Percentiles rank a stretch among this genome's conserved stretches.
These are phyloP conservation scores for Calcarius ornatus DNA, from an alignment of 2,113 vertebrate species.

Conservation along the genomic window DNA sequence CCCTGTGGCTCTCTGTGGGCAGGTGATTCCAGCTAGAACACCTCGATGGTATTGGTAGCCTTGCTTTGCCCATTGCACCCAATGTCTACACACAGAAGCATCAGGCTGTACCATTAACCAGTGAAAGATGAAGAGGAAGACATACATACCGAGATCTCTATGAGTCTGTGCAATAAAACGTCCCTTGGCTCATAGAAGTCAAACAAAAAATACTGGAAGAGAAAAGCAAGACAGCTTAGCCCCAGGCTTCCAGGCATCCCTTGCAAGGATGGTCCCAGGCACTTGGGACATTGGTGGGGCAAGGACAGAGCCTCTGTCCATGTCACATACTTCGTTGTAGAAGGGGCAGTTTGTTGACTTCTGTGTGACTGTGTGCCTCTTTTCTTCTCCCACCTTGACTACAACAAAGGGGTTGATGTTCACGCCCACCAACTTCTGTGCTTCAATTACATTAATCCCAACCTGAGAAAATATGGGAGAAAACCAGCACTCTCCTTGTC, in stretches of 20 bases:
- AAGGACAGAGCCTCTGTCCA: background rate
- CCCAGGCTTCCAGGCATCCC: background rate
- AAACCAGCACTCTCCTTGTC: background rate
- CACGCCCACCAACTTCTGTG: slow-evolving; percentile 90
- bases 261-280: background rate
- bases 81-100: background rate
- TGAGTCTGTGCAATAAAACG: slow-evolving; percentile 86
- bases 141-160: slow-evolving; percentile 83
- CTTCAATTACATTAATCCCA: slow-evolving; percentile 88
- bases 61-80: background rate
- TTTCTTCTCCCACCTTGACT: slow-evolving; percentile 83
- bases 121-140: background rate
- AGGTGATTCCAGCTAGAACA: background rate
- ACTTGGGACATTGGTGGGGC: fast-evolving
- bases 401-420: slow-evolving; percentile 93
- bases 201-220: slow-evolving; percentile 89
- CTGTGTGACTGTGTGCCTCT: slow-evolving; percentile 81
- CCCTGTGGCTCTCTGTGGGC: background rate
- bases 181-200: slow-evolving; percentile 86
- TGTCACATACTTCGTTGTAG: slow-evolving; percentile 77
- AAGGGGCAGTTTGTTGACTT: slow-evolving; percentile 88
- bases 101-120: background rate
- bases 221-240: background rate
- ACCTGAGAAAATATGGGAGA: slow-evolving; percentile 69
- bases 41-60: background rate